These are phyloP conservation scores for Acronicta leporina DNA, from an alignment of 2,888 invertebrate species.

Conservation along the genomic window DNA sequence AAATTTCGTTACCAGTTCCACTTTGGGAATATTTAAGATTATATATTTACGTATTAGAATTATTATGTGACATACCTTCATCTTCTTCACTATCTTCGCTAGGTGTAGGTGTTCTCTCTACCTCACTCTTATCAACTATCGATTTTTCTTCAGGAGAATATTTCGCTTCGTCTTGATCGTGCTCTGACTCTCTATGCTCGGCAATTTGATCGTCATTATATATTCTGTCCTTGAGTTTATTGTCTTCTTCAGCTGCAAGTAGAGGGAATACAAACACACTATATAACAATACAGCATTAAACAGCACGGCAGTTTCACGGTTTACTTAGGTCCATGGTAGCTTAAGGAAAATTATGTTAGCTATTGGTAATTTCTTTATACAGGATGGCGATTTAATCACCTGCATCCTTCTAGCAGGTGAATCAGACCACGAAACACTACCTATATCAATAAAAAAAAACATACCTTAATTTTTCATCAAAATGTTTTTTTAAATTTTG, in stretches of 20 bases:
- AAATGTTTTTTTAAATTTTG: too few species aligned
- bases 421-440: too few species aligned
- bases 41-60: too few species aligned
- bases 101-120: constrained; percentile 83
- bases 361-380: too few species aligned
- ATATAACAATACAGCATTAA: neutral
- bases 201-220: constrained; percentile 78
- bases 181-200: constrained; percentile 78
- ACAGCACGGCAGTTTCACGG: neutral
- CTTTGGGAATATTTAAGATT: too few species aligned
- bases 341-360: too few species aligned
- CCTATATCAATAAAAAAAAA: too few species aligned
- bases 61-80: constrained; percentile 74
- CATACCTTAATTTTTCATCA: too few species aligned
- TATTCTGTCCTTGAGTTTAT: constrained; percentile 82
- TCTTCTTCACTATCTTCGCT: constrained; percentile 88
- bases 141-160: constrained; percentile 95
- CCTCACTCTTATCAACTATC: constrained; percentile 91
- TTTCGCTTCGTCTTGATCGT: constrained; percentile 91
- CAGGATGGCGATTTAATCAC: too few species aligned
- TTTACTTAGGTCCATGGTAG: too few species aligned
- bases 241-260: constrained; percentile 82
- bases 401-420: too few species aligned
- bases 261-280: neutral
- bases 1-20: too few species aligned